Conservation (phyloP, 2,113 vertebrate genomes). For the Tichodroma muraria region DNA sequence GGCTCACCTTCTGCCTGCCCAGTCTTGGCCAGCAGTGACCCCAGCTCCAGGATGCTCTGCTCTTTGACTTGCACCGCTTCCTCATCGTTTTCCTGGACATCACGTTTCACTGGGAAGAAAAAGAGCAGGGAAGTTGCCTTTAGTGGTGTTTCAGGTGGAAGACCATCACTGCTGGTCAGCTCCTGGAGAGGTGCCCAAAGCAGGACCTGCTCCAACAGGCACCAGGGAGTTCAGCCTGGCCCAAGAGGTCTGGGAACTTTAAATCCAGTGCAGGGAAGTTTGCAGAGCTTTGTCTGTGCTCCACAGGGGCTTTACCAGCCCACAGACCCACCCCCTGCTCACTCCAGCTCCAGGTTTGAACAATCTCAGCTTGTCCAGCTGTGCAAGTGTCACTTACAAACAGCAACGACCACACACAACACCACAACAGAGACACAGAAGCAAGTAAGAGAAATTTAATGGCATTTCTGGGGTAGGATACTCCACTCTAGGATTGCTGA, state of each 20-base stretch:
- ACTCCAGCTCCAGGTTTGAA: background rate
- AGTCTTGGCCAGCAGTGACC: constrained; percentile 91
- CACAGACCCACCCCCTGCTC: background rate
- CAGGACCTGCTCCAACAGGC: background rate
- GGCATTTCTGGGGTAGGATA: background rate
- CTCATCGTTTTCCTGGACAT: constrained; percentile 95
- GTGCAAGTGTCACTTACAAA: background rate
- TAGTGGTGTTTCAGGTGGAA: background rate
- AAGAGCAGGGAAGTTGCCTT: background rate
- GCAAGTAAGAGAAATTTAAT: background rate
- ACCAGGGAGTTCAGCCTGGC: background rate
- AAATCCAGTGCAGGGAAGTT: background rate
- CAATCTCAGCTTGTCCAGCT: background rate
- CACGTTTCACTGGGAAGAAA: constrained; percentile 84
- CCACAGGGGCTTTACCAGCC: background rate
- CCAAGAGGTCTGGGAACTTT: background rate
- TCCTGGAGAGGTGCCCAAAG: background rate
- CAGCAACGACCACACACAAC: background rate
- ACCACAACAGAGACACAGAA: background rate
- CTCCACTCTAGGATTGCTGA: background rate
- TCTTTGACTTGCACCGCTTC: constrained; percentile 97
- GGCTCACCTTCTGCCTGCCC: constrained; percentile 93
- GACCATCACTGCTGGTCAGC: background rate
- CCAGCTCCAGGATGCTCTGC: constrained; percentile 97
- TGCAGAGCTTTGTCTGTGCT: fast-evolving